Evolutionary conservation across 2,113 vertebrate species (phyloP).

Genomic region (Chaetops frenatus): DNA sequence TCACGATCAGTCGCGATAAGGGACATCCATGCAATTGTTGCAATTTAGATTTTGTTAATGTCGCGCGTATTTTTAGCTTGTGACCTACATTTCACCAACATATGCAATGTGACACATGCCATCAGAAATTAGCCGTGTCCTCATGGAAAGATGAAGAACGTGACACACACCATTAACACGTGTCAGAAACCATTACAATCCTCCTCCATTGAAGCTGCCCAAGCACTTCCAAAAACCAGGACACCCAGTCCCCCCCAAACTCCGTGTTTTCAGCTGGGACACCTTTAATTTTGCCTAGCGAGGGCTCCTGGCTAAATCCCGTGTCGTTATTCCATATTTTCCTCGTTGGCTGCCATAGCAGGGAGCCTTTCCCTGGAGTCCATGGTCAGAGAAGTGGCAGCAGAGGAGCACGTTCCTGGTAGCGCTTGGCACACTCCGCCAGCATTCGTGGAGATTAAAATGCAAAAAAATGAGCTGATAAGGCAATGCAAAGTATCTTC

Average conservation of each 20-base stretch:
- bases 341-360: not conserved
- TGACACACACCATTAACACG: conserved; percentile 61
- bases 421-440: not conserved
- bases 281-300: not conserved
- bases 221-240: not conserved
- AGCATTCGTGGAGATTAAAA: conserved; percentile 27
- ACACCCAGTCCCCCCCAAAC: not conserved
- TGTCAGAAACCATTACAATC: conserved; percentile 38
- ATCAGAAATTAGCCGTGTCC: conserved; percentile 8
- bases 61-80: not conserved
- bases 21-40: not conserved
- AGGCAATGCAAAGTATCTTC: not conserved
- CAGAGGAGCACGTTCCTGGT: not conserved
- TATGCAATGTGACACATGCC: conserved; percentile 34
- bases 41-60: not conserved
- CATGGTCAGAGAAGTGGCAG: not conserved
- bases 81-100: conserved; percentile 32
- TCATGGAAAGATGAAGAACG: not conserved
- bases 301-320: not conserved
- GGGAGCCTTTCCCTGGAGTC: not conserved
- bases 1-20: not conserved
- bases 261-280: not conserved
- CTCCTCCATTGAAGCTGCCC: not conserved
- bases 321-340: not conserved
- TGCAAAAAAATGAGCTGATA: conserved; percentile 5